Evolutionary conservation across 2,888 invertebrate genomes (phyloP).

Genomic region (Eupithecia centaureata): DNA sequence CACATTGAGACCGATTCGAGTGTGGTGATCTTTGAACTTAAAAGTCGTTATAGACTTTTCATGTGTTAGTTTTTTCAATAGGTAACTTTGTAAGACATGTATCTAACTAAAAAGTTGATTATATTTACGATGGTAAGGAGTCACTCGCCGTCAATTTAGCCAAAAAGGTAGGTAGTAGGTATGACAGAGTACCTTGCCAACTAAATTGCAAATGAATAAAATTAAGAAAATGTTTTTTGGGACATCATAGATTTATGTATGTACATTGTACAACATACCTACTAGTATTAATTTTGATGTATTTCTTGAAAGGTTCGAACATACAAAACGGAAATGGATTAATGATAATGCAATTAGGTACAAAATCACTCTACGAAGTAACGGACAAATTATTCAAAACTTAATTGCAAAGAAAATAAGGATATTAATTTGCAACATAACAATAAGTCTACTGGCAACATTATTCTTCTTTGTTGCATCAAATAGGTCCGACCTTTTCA

Average conservation of each 20-base stretch:
- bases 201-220: not conserved
- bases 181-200: not conserved
- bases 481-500: constrained; percentile 61
- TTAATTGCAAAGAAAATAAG: constrained; percentile 2
- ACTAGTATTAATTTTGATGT: not conserved
- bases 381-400: constrained; percentile 42
- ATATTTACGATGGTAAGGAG: not conserved
- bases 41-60: not conserved
- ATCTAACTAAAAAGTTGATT: not conserved
- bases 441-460: constrained; percentile 1
- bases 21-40: not conserved
- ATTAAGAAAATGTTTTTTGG: too few species aligned
- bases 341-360: constrained; percentile 68
- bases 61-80: not conserved
- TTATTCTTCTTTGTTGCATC: constrained; percentile 4
- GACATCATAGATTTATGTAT: not conserved
- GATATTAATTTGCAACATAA: not conserved
- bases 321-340: constrained; percentile 55
- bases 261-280: too few species aligned
- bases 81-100: not conserved
- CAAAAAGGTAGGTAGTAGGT: not conserved
- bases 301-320: constrained; percentile 31
- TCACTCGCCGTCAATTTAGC: not conserved
- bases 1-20: not conserved
- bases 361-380: constrained; percentile 55